Conservation (phyloP, 2,113 vertebrate species). For the Carollia perspicillata region DNA sequence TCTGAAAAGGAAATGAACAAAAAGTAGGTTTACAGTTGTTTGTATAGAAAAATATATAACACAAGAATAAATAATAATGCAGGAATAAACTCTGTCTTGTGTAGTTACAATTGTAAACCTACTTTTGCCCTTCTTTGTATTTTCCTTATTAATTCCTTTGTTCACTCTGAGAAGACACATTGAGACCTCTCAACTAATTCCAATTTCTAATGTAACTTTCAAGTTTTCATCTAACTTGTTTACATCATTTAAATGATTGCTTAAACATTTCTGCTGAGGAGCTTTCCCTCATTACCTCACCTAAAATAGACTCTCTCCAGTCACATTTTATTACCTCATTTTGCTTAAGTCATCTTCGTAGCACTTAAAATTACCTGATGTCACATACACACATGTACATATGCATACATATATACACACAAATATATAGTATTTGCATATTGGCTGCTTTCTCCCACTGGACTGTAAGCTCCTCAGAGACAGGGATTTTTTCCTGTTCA, state of each 20-base stretch:
- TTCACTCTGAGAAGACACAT: background rate
- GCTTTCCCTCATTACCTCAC: background rate
- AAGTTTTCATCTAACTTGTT: background rate
- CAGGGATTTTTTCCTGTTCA: background rate
- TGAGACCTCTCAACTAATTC: background rate
- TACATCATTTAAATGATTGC: background rate
- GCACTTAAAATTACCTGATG: background rate
- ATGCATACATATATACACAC: background rate
- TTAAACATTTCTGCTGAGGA: constrained; percentile 16
- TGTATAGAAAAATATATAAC: too few relatives aligned
- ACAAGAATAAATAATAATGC: too few relatives aligned
- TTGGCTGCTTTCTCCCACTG: background rate
- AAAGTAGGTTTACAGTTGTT: too few relatives aligned
- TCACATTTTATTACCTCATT: background rate
- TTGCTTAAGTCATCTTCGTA: background rate
- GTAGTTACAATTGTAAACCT: too few relatives aligned
- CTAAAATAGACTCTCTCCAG: background rate
- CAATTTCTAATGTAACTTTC: background rate
- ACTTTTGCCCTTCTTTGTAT: background rate
- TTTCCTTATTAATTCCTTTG: background rate
- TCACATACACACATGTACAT: background rate
- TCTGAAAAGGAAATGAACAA: constrained; percentile 14
- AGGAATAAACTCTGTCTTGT: too few relatives aligned
- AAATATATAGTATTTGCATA: background rate
- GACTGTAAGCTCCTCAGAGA: background rate